Evolutionary conservation across 2,797 vertebrate species (phyloP).

Genomic region (Acanthornis magna): DNA sequence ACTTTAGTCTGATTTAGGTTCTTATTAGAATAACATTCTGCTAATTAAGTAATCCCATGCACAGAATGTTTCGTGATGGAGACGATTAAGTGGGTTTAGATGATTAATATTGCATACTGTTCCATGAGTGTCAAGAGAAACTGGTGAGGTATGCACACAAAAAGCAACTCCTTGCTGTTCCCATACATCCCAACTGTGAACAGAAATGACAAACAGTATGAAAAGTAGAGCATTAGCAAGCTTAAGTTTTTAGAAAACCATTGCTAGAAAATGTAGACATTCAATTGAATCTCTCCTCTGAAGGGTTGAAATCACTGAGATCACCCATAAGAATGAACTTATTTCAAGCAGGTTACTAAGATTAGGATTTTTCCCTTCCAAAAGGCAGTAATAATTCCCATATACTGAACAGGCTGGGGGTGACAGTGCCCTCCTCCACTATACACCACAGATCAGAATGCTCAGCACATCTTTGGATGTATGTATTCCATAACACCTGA

Average conservation of each 20-base stretch:
- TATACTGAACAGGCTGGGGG: neutral
- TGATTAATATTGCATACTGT: neutral
- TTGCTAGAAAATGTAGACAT: neutral
- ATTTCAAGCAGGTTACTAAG: neutral
- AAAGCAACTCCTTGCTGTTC: neutral
- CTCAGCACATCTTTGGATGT: neutral
- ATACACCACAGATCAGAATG: fast-evolving
- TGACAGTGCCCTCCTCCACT: fast-evolving
- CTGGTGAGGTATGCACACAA: neutral
- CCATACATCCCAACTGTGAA: neutral
- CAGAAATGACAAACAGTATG: neutral
- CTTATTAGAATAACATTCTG: constrained; percentile 1
- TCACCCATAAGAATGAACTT: fast-evolving
- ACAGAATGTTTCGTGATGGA: neutral
- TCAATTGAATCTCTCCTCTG: neutral
- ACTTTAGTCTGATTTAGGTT: neutral
- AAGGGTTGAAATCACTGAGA: neutral
- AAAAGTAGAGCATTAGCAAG: neutral
- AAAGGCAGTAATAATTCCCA: neutral
- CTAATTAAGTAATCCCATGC: neutral
- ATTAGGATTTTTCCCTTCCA: neutral
- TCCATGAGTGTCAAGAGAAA: neutral
- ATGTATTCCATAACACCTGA: fast-evolving
- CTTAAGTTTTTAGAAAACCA: neutral
- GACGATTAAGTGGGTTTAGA: neutral